Percentiles rank a stretch among this genome's conserved stretches.
These are phyloP conservation scores for Ctenomys sociabilis DNA, from an alignment of 2,113 vertebrate genomes.

Conservation along the genomic window DNA sequence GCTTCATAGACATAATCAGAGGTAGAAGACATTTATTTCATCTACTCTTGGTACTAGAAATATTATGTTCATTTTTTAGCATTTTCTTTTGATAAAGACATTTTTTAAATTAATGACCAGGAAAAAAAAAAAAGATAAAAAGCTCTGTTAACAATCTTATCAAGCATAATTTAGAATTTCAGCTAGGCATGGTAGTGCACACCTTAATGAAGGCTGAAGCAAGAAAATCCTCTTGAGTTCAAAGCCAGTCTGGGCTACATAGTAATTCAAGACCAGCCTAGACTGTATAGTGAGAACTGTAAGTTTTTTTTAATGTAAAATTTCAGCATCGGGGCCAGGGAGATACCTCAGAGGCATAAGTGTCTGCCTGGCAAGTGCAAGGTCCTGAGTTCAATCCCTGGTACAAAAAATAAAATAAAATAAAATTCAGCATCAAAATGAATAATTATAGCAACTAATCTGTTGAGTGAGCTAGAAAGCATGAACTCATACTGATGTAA, in stretches of 20 bases:
- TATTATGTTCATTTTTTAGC: neutral
- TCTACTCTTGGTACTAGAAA: neutral
- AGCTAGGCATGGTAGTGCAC: no score
- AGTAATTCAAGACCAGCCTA: no score
- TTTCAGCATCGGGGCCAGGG: neutral
- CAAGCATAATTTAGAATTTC: no score
- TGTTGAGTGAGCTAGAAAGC: neutral
- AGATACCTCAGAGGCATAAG: no score
- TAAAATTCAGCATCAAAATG: slow-evolving; percentile 29
- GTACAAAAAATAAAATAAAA: neutral
- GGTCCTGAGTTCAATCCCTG: no score
- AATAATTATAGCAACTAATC: slow-evolving; percentile 27
- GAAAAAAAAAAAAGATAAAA: no score
- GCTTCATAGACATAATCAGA: neutral
- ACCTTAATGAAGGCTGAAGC: no score
- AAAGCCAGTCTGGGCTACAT: no score
- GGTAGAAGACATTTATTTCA: neutral
- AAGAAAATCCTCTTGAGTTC: no score
- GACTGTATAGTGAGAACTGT: no score
- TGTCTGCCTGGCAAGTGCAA: no score
- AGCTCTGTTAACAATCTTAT: no score
- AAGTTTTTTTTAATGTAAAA: neutral
- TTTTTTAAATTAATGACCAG: neutral
- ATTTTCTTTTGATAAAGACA: slow-evolving; percentile 39
- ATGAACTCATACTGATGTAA: neutral